Evolutionary conservation across 2,797 vertebrate species (phyloP).

Genomic region (Sphenodon punctatus): DNA sequence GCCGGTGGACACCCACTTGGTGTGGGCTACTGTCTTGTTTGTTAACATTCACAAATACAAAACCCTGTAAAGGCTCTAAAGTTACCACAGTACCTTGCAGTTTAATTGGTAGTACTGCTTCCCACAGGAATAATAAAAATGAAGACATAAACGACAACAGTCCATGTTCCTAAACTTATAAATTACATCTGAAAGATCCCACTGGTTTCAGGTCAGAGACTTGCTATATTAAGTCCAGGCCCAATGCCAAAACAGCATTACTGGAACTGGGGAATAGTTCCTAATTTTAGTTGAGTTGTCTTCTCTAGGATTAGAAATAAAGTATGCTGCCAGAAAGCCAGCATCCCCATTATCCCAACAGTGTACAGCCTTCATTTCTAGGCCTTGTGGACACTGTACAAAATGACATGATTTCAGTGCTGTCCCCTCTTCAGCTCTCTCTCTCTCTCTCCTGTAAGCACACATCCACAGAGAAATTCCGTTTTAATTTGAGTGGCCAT

Average conservation of each 20-base stretch:
- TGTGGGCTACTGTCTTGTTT: no score
- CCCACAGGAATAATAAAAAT: background rate
- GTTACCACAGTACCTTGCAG: background rate
- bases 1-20: no score
- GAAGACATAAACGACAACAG: background rate
- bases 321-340: background rate
- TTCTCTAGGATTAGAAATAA: background rate
- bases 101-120: background rate
- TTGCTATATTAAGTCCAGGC: background rate
- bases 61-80: background rate
- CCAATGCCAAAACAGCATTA: background rate
- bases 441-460: no score
- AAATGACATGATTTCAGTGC: rapidly evolving
- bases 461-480: background rate
- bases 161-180: background rate
- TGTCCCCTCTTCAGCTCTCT: rapidly evolving
- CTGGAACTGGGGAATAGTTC: background rate
- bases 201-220: background rate
- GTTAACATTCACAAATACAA: no score
- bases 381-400: rapidly evolving
- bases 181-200: rapidly evolving
- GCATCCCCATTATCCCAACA: background rate
- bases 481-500: background rate
- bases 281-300: background rate
- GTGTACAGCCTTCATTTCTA: rapidly evolving